phyloP scores from a whole-genome alignment of 2,113 vertebrate genomes.

The Saguinus imperator region DNA sequence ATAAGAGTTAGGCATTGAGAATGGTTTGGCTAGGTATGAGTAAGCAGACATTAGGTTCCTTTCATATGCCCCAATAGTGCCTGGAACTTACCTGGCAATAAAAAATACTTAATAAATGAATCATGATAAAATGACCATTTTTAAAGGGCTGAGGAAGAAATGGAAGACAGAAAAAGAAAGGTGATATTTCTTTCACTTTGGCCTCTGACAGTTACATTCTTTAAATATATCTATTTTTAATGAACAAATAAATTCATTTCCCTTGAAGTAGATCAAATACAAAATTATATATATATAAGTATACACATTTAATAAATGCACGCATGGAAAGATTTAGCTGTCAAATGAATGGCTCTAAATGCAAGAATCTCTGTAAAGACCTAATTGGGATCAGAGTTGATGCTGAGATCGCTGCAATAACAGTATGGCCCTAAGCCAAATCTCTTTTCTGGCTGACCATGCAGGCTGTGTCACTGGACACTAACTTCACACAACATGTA shows the following conservation, averaged over 20 bases:
- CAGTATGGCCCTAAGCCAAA: conserved; percentile 50
- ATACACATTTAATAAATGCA: conserved; percentile 32
- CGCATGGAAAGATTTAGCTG: neutral
- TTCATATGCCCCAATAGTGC: neutral
- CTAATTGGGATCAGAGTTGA: conserved; percentile 52
- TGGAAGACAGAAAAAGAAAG: neutral
- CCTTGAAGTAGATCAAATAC: neutral
- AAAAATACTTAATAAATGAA: neutral
- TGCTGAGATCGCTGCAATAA: conserved; percentile 6
- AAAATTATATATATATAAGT: neutral
- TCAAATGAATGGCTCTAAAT: conserved; percentile 45
- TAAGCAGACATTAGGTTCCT: neutral
- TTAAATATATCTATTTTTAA: neutral
- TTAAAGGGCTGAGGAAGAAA: neutral
- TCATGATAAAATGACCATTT: conserved; percentile 11
- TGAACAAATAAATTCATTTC: neutral
- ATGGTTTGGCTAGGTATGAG: neutral
- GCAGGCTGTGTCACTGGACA: conserved; percentile 63
- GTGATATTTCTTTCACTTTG: neutral
- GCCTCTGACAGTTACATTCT: conserved; percentile 9
- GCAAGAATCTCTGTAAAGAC: conserved; percentile 41
- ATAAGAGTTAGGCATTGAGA: neutral
- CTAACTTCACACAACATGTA: conserved; percentile 68
- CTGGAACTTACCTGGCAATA: neutral
- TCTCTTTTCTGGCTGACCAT: conserved; percentile 70